Conservation (phyloP, 2,888 invertebrate species). For the Hydraecia micacea region DNA sequence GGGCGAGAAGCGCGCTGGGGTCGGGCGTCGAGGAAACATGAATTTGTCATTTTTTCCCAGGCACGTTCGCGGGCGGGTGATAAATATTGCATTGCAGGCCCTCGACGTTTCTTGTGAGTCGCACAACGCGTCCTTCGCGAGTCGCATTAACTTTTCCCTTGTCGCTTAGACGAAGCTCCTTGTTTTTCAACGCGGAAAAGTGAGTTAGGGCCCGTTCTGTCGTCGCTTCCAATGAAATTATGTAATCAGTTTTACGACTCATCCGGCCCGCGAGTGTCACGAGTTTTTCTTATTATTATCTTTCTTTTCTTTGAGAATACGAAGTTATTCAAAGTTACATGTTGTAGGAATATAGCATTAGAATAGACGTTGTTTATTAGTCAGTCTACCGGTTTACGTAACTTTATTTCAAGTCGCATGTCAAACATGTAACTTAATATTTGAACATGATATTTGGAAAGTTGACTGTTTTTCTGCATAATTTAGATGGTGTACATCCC, state of each 20-base stretch:
- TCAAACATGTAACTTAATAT: conserved; percentile 29
- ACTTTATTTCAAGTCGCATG: conserved; percentile 17
- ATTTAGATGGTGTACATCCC: conserved; percentile 31
- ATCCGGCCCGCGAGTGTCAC: conserved; percentile 80
- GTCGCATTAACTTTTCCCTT: conserved; percentile 82
- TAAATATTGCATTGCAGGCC: conserved; percentile 89
- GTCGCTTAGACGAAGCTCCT: conserved; percentile 80
- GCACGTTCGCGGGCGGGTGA: conserved; percentile 88
- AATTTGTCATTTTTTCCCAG: conserved; percentile 90
- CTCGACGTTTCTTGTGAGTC: conserved; percentile 80
- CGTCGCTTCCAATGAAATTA: conserved; percentile 87
- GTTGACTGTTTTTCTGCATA: conserved; percentile 27
- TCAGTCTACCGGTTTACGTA: conserved; percentile 8
- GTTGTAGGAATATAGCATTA: conserved; percentile 31
- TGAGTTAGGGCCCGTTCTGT: conserved; percentile 83
- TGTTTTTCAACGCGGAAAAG: conserved; percentile 85
- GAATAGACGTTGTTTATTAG: conserved; percentile 30
- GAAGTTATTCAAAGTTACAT: conserved; percentile 52
- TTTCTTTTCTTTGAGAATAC: conserved; percentile 55
- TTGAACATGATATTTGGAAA: conserved; percentile 23
- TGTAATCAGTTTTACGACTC: conserved; percentile 87
- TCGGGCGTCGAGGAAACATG: conserved; percentile 81
- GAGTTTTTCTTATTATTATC: conserved; percentile 77
- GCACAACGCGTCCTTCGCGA: conserved; percentile 68
- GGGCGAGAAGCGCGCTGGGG: conserved; percentile 72